Evolutionary conservation across 2,113 vertebrate genomes (phyloP).

Genomic region (Pelvicachromis taeniatus): DNA sequence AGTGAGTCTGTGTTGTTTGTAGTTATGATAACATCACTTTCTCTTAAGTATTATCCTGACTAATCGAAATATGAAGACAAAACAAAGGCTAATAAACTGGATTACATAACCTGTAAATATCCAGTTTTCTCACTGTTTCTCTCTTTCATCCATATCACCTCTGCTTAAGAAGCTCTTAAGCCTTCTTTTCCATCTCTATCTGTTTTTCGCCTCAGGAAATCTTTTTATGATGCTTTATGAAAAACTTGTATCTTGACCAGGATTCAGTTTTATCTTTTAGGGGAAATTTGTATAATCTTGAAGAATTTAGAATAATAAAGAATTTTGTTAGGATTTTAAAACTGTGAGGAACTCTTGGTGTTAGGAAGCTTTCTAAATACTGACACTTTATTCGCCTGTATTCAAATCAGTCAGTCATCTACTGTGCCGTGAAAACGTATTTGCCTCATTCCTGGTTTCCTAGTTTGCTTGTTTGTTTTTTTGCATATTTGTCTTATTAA

Average conservation of each 20-base stretch:
- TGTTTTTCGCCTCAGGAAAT: background rate
- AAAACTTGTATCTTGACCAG: background rate
- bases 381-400: background rate
- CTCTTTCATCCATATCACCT: background rate
- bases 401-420: background rate
- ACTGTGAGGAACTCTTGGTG: background rate
- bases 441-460: background rate
- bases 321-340: background rate
- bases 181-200: background rate
- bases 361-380: background rate
- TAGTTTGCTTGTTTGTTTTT: background rate
- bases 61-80: background rate
- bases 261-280: background rate
- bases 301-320: too few species aligned
- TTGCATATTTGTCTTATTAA: background rate
- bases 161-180: background rate
- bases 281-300: background rate
- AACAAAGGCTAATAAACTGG: background rate
- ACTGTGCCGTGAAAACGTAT: background rate
- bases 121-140: background rate
- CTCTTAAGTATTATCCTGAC: background rate
- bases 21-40: background rate
- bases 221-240: background rate
- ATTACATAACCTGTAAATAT: background rate
- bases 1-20: background rate